Evolutionary conservation across 1,140 invertebrate species (phyloP).

Genomic region (Drosophila busckii): DNA sequence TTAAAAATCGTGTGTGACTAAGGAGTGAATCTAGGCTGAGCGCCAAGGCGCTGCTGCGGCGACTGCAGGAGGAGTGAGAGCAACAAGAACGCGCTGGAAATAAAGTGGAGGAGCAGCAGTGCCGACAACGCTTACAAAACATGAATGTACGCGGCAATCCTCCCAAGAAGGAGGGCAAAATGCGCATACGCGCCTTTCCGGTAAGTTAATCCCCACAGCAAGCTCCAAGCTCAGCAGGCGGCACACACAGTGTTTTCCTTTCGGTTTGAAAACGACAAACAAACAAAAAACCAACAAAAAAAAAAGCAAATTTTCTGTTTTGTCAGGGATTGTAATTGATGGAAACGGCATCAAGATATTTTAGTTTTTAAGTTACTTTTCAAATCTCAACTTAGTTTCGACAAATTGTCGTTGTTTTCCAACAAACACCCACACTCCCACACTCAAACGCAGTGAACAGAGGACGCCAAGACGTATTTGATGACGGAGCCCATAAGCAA

Average conservation of each 20-base stretch:
- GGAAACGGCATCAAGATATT: conserved; percentile 40
- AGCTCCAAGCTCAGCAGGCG: conserved; percentile 21
- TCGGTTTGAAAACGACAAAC: too few species aligned
- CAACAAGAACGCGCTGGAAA: conserved; percentile 38
- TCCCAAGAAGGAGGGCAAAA: conserved; percentile 95
- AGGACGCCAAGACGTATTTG: conserved; percentile 1
- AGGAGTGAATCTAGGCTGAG: conserved; percentile 5
- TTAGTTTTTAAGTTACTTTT: conserved; percentile 60
- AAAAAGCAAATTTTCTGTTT: not conserved
- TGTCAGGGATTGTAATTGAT: conserved; percentile 34
- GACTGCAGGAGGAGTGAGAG: conserved; percentile 7
- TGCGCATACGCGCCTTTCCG: conserved; percentile 97
- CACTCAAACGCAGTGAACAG: conserved; percentile 39
- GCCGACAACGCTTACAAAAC: conserved; percentile 51
- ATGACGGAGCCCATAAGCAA: conserved; percentile 14
- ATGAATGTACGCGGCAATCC: conserved; percentile 75
- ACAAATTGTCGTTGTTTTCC: conserved; percentile 60
- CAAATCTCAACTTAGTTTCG: conserved; percentile 41
- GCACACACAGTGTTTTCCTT: not conserved
- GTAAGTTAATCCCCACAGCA: conserved; percentile 82
- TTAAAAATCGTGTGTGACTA: conserved; percentile 19
- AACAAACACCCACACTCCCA: conserved; percentile 30
- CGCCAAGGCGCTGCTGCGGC: conserved; percentile 3
- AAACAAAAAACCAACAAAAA: too few species aligned
- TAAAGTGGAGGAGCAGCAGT: conserved; percentile 73